phyloP scores from a whole-genome alignment of 2,797 vertebrate genomes.

The Neosilurus mollespiculum region DNA sequence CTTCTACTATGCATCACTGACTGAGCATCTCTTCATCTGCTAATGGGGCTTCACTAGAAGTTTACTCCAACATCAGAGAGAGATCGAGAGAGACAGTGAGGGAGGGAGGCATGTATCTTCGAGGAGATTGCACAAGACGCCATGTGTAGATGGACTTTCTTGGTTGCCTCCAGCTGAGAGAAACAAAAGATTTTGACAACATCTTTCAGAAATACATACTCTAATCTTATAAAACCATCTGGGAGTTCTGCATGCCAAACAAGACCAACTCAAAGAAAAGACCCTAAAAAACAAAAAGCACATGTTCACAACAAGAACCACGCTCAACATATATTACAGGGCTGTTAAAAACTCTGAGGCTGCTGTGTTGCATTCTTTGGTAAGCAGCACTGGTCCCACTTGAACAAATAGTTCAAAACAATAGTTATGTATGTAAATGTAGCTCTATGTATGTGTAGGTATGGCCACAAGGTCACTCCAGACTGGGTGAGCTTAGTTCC shows the following conservation, averaged over 20 bases:
- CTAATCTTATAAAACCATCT: neutral
- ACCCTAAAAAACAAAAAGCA: conserved; percentile 17
- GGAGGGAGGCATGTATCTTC: neutral
- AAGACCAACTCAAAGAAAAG: conserved; percentile 9
- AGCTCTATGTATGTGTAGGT: too few relatives aligned
- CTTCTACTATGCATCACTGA: neutral
- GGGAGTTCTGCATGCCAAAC: neutral
- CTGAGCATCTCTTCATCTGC: neutral
- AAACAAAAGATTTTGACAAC: neutral
- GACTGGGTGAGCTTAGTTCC: neutral
- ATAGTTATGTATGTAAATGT: neutral
- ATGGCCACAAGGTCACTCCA: neutral
- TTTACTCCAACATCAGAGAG: neutral
- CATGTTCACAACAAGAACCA: neutral
- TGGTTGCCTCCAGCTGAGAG: neutral
- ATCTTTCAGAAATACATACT: neutral
- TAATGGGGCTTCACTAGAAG: neutral
- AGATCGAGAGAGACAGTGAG: neutral
- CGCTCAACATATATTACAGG: neutral
- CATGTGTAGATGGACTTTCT: neutral
- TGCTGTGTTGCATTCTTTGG: neutral
- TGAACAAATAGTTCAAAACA: too few relatives aligned
- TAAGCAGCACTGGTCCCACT: neutral
- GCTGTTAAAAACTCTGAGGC: neutral
- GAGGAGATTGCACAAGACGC: neutral